Percentiles rank a stretch among this genome's conserved stretches.
Conservation (phyloP, 2,888 invertebrate genomes). For the Acanthoscelides obtectus region DNA sequence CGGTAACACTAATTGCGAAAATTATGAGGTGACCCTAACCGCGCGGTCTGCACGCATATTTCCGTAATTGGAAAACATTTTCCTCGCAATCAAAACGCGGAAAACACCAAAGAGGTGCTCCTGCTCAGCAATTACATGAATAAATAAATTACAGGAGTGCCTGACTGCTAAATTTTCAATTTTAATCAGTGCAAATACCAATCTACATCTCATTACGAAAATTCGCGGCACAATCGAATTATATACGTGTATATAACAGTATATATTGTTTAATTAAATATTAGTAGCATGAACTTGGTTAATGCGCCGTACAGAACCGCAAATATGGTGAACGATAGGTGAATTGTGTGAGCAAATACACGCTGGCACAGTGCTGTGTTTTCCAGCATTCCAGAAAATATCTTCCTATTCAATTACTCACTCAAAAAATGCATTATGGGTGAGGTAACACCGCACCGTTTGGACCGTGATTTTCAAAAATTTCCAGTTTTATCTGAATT, state of each 20-base stretch:
- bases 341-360: too few relatives aligned
- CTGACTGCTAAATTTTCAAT: background rate
- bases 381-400: too few relatives aligned
- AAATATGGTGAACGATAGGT: background rate
- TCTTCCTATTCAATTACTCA: too few relatives aligned
- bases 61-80: background rate
- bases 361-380: too few relatives aligned
- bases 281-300: background rate
- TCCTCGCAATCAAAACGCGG: background rate
- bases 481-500: too few relatives aligned
- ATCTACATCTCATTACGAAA: background rate
- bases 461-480: too few relatives aligned
- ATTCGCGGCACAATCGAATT: background rate
- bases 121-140: background rate
- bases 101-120: background rate
- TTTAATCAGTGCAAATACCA: background rate
- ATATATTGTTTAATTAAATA: background rate
- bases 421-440: too few relatives aligned
- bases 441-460: too few relatives aligned
- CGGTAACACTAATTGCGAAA: background rate
- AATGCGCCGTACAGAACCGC: background rate
- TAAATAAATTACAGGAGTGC: background rate
- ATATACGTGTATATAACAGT: background rate
- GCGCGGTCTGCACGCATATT: background rate
- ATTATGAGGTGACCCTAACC: background rate